Conservation (phyloP, 92 coral and sea anemone species). For the Paramuricea clavata region DNA sequence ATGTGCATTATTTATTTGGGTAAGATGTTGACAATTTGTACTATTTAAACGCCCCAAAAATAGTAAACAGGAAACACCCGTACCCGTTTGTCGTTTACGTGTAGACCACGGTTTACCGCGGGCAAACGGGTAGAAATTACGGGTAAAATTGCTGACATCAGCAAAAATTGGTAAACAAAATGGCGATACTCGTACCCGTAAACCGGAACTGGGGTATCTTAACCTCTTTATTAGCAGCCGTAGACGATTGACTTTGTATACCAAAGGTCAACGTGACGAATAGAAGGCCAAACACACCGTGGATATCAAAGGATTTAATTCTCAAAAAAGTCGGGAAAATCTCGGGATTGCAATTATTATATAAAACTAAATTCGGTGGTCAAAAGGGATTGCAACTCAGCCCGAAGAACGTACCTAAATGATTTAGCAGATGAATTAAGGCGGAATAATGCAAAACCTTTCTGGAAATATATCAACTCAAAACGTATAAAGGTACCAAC, state of each 20-base stretch:
- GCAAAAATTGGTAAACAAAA: too few relatives aligned
- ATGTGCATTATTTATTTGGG: too few relatives aligned
- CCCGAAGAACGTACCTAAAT: slow-evolving; percentile 49
- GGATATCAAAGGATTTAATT: slow-evolving; percentile 67
- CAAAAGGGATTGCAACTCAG: slow-evolving; percentile 58
- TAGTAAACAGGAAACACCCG: too few relatives aligned
- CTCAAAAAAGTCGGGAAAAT: slow-evolving; percentile 34
- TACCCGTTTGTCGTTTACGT: too few relatives aligned
- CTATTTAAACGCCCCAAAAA: too few relatives aligned
- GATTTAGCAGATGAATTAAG: slow-evolving; percentile 51
- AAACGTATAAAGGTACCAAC: slow-evolving; percentile 47
- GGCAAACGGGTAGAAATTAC: too few relatives aligned
- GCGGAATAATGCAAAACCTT: slow-evolving; percentile 63
- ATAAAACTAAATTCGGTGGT: slow-evolving; percentile 31
- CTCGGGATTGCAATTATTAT: background rate
- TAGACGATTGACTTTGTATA: background rate
- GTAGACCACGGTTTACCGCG: too few relatives aligned
- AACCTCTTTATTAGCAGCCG: background rate
- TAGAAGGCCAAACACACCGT: slow-evolving; percentile 55
- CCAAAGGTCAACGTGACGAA: background rate
- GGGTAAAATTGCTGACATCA: too few relatives aligned
- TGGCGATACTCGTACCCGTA: too few relatives aligned
- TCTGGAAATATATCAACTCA: slow-evolving; percentile 63
- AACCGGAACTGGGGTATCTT: too few relatives aligned
- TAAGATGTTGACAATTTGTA: too few relatives aligned